phyloP scores from a whole-genome alignment of 2,797 vertebrate species.

The Spinus pinus region DNA sequence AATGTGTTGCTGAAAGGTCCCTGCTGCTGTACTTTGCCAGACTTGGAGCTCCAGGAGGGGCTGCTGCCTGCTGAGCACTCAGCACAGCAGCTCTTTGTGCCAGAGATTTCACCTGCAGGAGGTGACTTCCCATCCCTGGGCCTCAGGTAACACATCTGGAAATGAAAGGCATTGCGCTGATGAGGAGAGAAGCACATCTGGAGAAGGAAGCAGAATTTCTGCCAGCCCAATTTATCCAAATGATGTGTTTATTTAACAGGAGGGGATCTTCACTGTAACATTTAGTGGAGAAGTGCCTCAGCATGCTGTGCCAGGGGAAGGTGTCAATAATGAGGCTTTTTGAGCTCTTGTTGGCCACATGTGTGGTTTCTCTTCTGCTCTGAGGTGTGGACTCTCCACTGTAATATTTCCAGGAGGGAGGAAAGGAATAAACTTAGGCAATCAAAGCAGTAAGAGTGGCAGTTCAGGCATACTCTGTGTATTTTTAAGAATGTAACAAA shows the following conservation, averaged over 20 bases:
- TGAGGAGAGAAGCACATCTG: background rate
- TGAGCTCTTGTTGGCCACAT: slow-evolving; percentile 69
- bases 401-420: background rate
- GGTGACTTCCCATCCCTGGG: background rate
- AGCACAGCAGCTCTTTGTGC: background rate
- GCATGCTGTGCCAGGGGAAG: slow-evolving; percentile 71
- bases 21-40: background rate
- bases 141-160: background rate
- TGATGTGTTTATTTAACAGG: background rate
- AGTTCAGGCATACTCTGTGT: background rate
- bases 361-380: slow-evolving; percentile 73
- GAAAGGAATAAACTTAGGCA: background rate
- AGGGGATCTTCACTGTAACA: background rate
- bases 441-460: background rate
- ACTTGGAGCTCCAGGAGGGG: background rate
- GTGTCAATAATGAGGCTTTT: slow-evolving; percentile 71
- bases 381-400: slow-evolving; percentile 61
- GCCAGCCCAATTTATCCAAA: background rate
- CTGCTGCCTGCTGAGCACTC: background rate
- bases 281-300: slow-evolving; percentile 55
- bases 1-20: background rate
- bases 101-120: background rate
- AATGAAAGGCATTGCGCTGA: background rate
- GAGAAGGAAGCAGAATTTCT: background rate
- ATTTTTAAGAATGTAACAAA: background rate